Evolutionary conservation across 92 coral and sea anemone species (phyloP), one percentile per base, ranked within the genome.

Genomic region (Epizoanthus illoricatus): DNA sequence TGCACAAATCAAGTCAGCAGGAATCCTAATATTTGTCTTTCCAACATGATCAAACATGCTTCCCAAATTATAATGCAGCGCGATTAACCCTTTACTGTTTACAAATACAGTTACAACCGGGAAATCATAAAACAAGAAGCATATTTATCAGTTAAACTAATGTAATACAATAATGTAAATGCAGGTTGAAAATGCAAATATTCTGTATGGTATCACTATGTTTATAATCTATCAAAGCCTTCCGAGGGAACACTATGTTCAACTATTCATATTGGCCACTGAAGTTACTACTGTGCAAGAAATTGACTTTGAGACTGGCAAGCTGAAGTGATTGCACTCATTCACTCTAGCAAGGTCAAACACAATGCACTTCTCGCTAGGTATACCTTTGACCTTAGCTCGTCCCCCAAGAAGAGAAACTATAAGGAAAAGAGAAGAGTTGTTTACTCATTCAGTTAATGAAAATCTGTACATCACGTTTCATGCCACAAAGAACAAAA

Each of bases 401-500:
- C 73, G 73, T 68, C 73, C 73, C 73, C 73, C 73, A 68, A 68
- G 73, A 19, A 68, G 73, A 68, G 56, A 52, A 52, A 68, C 73
- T 68, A 68, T 36, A 68, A 68, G 73, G 73, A 68, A 68, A 68
- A 68, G 73, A 68, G 73, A 68, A 68, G 73, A 68, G 73, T 68
- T 16, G 73, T 68, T 68, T 68, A 68, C 73, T 68, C 73, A 68
- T 68, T 68, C 73, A 68, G 73, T 68, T 68, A 43, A 13, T 68
- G 73, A 68, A 68, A 68, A 68, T 68, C 49, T 68, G 28, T 33
- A 39, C 21, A 68, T 5, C 13, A 68, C 42, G 40, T 68, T 15
- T 39, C 52, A 68, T 68, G 73, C 73, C 56, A 52, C 56, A 52
- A 9, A 16, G 15, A 52, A 52, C 36, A 52, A 28, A 52, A 52